Evolutionary conservation across 2,888 invertebrate genomes (phyloP).

Genomic region (Cheilosia scutellata): DNA sequence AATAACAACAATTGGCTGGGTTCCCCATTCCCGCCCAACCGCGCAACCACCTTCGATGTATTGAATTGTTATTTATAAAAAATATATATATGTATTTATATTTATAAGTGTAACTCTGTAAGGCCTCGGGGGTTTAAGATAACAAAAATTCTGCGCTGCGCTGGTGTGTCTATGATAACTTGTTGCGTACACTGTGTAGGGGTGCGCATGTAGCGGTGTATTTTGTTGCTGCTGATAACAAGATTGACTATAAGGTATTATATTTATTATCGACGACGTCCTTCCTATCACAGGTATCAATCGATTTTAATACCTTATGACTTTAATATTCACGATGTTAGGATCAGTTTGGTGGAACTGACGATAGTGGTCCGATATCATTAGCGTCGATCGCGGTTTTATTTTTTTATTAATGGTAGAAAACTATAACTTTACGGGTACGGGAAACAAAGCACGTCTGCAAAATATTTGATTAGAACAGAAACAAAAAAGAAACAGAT

Average conservation of each 20-base stretch:
- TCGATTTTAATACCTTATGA: constrained; percentile 77
- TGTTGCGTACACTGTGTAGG: constrained; percentile 50
- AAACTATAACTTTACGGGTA: background rate
- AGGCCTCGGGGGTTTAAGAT: constrained; percentile 41
- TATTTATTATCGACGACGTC: constrained; percentile 72
- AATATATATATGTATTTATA: background rate
- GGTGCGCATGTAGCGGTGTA: constrained; percentile 38
- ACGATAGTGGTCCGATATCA: constrained; percentile 70
- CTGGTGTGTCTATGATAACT: constrained; percentile 66
- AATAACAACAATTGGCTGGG: constrained; percentile 47
- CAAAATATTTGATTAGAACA: background rate
- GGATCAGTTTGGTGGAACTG: constrained; percentile 72
- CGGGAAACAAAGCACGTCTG: background rate
- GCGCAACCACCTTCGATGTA: background rate
- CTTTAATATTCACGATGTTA: constrained; percentile 71
- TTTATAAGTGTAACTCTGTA: constrained; percentile 19
- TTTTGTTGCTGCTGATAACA: constrained; percentile 42
- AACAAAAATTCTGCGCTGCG: constrained; percentile 48
- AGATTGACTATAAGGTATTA: constrained; percentile 66
- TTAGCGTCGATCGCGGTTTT: constrained; percentile 57
- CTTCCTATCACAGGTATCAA: constrained; percentile 76
- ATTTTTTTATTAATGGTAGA: background rate
- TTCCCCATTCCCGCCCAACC: background rate
- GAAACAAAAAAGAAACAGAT: background rate
- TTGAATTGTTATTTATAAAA: constrained; percentile 51